These are phyloP conservation scores for Pemphredon lugubris DNA, from an alignment of 2,888 invertebrate species.

Conservation along the genomic window DNA sequence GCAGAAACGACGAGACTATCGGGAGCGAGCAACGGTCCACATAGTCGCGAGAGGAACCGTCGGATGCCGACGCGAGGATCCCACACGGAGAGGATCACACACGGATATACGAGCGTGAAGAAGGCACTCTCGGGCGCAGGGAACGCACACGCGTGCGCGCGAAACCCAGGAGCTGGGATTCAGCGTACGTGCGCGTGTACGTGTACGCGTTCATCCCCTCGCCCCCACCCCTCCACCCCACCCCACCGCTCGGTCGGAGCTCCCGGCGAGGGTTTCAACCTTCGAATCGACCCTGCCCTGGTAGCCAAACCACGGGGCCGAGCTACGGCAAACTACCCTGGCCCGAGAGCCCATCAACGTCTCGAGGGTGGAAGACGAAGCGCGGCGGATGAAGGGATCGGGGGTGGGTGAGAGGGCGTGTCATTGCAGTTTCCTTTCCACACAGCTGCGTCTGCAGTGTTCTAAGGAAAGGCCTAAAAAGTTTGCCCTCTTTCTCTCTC, in stretches of 20 bases:
- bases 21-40: too few species aligned
- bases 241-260: background rate
- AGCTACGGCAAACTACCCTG: conserved; percentile 48
- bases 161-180: too few species aligned
- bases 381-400: conserved; percentile 9
- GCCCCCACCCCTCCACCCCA: too few species aligned
- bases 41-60: too few species aligned
- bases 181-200: too few species aligned
- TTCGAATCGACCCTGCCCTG: conserved; percentile 64
- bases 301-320: conserved; percentile 33
- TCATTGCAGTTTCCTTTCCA: conserved; percentile 62
- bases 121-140: too few species aligned
- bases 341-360: conserved; percentile 43
- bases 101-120: too few species aligned
- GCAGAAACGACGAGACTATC: too few species aligned
- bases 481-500: conserved; percentile 26
- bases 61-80: too few species aligned
- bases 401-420: conserved; percentile 57
- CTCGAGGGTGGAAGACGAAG: conserved; percentile 48
- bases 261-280: conserved; percentile 45
- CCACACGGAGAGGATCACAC: too few species aligned
- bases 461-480: conserved; percentile 51
- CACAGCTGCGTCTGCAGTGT: conserved; percentile 64
- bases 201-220: conserved; percentile 9
- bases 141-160: too few species aligned